Percentiles rank a stretch among this genome's conserved stretches.
These are phyloP conservation scores for Myrmecobius fasciatus DNA, from an alignment of 2,113 vertebrate genomes.

Conservation along the genomic window DNA sequence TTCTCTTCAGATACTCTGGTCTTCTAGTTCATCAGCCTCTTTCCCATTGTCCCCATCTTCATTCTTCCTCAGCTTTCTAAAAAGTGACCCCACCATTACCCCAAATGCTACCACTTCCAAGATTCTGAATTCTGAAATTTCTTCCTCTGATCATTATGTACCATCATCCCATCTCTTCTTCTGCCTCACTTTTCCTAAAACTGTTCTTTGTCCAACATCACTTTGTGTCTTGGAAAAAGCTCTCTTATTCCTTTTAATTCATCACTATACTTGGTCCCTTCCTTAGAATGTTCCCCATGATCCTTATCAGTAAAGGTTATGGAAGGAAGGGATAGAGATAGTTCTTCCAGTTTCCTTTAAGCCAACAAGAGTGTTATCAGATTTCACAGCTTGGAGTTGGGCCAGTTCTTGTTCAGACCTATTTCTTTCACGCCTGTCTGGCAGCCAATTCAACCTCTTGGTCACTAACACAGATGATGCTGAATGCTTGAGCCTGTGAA, in stretches of 20 bases:
- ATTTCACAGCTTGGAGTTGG: not conserved
- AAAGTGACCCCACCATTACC: not conserved
- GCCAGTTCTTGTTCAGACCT: not conserved
- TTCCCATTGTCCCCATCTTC: not conserved
- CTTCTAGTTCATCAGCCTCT: not conserved
- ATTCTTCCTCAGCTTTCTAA: not conserved
- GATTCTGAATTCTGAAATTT: not conserved
- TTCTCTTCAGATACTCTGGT: not conserved
- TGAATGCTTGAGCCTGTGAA: not conserved
- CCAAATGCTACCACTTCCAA: not conserved
- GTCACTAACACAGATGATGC: not conserved
- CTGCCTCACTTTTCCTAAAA: not conserved
- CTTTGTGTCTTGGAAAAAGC: not conserved
- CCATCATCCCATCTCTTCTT: not conserved
- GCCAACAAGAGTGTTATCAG: not conserved
- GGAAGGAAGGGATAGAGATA: not conserved
- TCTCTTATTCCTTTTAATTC: not conserved
- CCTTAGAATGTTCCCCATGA: not conserved
- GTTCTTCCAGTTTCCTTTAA: not conserved
- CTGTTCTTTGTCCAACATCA: not conserved
- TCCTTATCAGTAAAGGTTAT: not conserved
- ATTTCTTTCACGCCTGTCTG: not conserved
- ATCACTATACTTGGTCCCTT: not conserved
- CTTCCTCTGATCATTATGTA: not conserved
- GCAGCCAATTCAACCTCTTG: not conserved